Percentiles rank a stretch among this genome's conserved stretches.
Evolutionary conservation across 2,113 vertebrate species (phyloP).

Genomic region (Monarcha castaneiventris): DNA sequence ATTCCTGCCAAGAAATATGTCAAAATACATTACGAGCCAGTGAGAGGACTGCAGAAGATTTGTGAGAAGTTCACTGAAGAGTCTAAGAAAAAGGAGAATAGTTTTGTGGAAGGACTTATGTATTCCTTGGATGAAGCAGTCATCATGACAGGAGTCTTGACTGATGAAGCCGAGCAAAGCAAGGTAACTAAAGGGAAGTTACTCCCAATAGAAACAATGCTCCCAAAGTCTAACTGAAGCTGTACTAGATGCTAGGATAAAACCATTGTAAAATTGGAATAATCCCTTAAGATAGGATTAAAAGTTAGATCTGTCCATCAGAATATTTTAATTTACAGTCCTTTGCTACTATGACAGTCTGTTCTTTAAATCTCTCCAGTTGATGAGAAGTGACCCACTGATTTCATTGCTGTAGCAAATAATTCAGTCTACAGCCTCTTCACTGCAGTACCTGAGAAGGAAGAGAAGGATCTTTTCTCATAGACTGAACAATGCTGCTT

Average conservation of each 20-base stretch:
- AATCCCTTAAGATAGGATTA: not conserved
- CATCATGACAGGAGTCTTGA: conserved; percentile 94
- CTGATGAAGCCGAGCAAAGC: conserved; percentile 81
- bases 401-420: not conserved
- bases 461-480: not conserved
- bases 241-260: not conserved
- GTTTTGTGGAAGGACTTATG: conserved; percentile 92
- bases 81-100: conserved; percentile 84
- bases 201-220: not conserved
- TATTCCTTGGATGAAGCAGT: conserved; percentile 89
- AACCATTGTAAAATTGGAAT: not conserved
- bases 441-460: not conserved
- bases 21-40: conserved; percentile 84
- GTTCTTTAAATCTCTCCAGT: not conserved
- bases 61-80: conserved; percentile 85
- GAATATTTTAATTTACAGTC: not conserved
- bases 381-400: not conserved
- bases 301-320: not conserved
- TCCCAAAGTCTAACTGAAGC: not conserved
- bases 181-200: conserved; percentile 75
- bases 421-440: not conserved
- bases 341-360: not conserved
- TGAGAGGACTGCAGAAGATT: conserved; percentile 87
- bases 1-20: conserved; percentile 89
- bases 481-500: not conserved